These are phyloP conservation scores for Brenthis daphne DNA, from an alignment of 2,888 invertebrate species.

Conservation along the genomic window DNA sequence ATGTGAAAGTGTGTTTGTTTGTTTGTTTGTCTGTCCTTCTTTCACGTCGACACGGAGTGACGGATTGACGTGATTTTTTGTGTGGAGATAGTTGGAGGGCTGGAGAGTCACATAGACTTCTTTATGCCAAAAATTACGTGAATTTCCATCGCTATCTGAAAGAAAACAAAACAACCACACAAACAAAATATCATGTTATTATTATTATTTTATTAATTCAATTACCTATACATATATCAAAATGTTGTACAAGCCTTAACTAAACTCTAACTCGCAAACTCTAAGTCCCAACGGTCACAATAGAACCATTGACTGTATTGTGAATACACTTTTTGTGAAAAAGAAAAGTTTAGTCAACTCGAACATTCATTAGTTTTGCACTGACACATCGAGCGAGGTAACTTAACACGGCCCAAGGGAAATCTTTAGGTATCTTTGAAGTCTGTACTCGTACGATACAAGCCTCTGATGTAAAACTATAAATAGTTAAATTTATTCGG, in stretches of 20 bases:
- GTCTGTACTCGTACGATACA: conserved; percentile 26
- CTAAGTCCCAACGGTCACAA: conserved; percentile 11
- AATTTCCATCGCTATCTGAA: no score
- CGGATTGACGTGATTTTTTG: no score
- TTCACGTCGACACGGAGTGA: no score
- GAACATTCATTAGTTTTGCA: conserved; percentile 29
- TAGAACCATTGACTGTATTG: background rate
- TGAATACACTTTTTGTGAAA: conserved; percentile 1
- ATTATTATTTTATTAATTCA: conserved; percentile 1
- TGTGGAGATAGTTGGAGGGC: no score
- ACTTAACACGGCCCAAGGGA: conserved; percentile 55
- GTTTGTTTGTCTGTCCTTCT: no score
- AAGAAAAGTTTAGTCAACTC: conserved; percentile 24
- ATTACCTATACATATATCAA: background rate
- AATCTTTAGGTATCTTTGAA: conserved; percentile 53
- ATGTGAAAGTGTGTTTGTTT: no score
- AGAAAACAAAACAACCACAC: no score
- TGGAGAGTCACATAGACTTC: no score
- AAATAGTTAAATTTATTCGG: background rate
- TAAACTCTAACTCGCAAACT: background rate
- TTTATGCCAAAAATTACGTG: no score
- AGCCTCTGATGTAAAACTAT: background rate
- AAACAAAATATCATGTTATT: no score
- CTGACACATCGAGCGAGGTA: conserved; percentile 47
- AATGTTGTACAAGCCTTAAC: conserved; percentile 9